These are phyloP conservation scores for Orius laevigatus DNA, from an alignment of 1,140 invertebrate genomes.

Conservation along the genomic window DNA sequence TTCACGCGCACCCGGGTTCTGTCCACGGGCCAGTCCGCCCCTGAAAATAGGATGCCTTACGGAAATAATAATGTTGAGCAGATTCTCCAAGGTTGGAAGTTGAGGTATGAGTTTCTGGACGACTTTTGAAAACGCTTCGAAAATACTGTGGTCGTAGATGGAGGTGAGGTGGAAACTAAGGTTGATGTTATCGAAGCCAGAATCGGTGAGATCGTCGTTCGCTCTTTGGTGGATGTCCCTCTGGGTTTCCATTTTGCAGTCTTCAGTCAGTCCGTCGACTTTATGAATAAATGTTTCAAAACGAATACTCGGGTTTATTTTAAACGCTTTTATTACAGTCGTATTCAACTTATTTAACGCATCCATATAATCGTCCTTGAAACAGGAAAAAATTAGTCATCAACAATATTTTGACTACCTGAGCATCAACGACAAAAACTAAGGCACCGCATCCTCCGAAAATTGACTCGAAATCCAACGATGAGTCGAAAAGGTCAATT, in stretches of 20 bases:
- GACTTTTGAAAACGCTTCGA: constrained; percentile 99
- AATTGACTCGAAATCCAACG: constrained; percentile 89
- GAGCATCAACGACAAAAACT: constrained; percentile 98
- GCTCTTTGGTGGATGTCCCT: constrained; percentile 94
- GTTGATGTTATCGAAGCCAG: constrained; percentile 65
- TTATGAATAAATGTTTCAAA: constrained; percentile 99
- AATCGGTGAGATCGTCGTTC: constrained; percentile 83
- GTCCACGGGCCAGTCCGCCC: too few species aligned
- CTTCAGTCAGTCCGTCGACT: constrained; percentile 95
- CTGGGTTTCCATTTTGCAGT: constrained; percentile 97
- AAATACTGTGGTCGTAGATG: constrained; percentile 99
- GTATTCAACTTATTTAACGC: constrained; percentile 81
- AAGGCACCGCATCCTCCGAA: constrained; percentile 90
- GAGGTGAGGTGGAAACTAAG: constrained; percentile 94
- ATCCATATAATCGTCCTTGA: constrained; percentile 90
- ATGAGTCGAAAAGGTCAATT: constrained; percentile 92
- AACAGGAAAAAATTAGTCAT: constrained; percentile 15
- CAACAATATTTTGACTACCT: constrained; percentile 37
- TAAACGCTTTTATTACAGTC: constrained; percentile 88
- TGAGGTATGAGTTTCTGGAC: constrained; percentile 98
- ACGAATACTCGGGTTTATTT: constrained; percentile 90
- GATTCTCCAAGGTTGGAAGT: constrained; percentile 89
- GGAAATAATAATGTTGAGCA: constrained; percentile 97
- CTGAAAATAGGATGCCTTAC: constrained; percentile 56
- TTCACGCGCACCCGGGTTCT: too few species aligned